Evolutionary conservation across 2,888 invertebrate genomes (phyloP).

Genomic region (Choreutis nemorana): DNA sequence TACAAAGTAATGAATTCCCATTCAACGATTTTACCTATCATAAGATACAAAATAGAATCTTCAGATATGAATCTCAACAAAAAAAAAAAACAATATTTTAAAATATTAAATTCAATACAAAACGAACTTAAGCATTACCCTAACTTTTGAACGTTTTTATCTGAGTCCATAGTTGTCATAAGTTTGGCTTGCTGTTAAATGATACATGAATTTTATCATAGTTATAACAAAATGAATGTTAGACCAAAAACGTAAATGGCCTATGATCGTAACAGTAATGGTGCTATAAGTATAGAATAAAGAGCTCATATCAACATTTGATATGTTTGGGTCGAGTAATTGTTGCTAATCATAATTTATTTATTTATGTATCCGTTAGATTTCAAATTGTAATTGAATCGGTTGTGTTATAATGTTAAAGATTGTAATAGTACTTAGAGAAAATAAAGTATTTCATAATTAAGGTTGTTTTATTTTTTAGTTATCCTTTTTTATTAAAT

Average conservation of each 20-base stretch:
- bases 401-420: constrained; percentile 59
- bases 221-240: constrained; percentile 24
- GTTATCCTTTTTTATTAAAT: constrained; percentile 1
- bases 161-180: constrained; percentile 5
- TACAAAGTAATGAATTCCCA: too few relatives aligned
- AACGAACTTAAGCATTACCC: too few relatives aligned
- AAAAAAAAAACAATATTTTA: too few relatives aligned
- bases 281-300: constrained; percentile 60
- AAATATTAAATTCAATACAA: too few relatives aligned
- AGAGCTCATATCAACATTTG: constrained; percentile 60
- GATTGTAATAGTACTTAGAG: constrained; percentile 59
- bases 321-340: constrained; percentile 30
- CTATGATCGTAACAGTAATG: constrained; percentile 60
- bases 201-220: background rate
- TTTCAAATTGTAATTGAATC: constrained; percentile 37
- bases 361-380: constrained; percentile 32
- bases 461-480: constrained; percentile 19
- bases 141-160: too few relatives aligned
- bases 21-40: too few relatives aligned
- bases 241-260: constrained; percentile 59
- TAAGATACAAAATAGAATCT: too few relatives aligned
- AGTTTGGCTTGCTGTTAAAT: background rate
- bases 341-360: constrained; percentile 24
- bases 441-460: constrained; percentile 48
- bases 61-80: too few relatives aligned